These are phyloP conservation scores for Colletes gigas DNA, from an alignment of 1,140 invertebrate genomes.

Conservation along the genomic window DNA sequence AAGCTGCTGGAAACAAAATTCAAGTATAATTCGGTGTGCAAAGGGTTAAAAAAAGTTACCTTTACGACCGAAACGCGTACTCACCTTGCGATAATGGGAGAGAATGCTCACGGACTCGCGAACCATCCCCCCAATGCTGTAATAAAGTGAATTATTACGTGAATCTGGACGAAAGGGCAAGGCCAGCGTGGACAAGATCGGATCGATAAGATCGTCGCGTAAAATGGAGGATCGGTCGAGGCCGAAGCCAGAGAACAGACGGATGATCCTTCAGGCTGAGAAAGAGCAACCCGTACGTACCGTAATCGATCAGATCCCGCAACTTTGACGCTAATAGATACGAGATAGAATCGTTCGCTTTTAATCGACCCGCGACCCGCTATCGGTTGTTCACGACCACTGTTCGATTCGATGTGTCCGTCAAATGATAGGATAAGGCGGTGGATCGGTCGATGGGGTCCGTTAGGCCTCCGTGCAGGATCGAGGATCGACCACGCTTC, in stretches of 20 bases:
- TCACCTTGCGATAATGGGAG: no score
- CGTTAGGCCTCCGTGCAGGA: slow-evolving; percentile 31
- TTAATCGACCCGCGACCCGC: not conserved
- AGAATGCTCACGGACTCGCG: not conserved
- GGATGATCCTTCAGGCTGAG: slow-evolving; percentile 20
- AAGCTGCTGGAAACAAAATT: no score
- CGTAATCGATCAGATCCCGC: slow-evolving; percentile 32
- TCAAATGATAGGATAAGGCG: slow-evolving; percentile 19
- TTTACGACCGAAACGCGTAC: no score
- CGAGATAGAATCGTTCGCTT: slow-evolving; percentile 5
- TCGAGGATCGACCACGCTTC: slow-evolving; percentile 53
- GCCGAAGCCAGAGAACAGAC: slow-evolving; percentile 7
- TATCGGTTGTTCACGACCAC: not conserved
- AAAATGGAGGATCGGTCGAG: slow-evolving; percentile 28
- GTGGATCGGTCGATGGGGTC: slow-evolving; percentile 20
- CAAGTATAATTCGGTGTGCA: no score
- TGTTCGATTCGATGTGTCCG: not conserved
- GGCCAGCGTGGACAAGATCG: slow-evolving; percentile 17
- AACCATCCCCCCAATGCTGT: not conserved
- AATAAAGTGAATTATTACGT: slow-evolving; percentile 16
- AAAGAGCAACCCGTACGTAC: slow-evolving; percentile 19
- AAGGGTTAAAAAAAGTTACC: no score
- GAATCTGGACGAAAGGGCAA: slow-evolving; percentile 24
- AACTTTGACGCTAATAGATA: not conserved
- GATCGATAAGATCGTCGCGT: slow-evolving; percentile 7